Base-by-base conservation (phyloP, 2,888 invertebrate species). In the Bedellia somnulentella region DNA sequence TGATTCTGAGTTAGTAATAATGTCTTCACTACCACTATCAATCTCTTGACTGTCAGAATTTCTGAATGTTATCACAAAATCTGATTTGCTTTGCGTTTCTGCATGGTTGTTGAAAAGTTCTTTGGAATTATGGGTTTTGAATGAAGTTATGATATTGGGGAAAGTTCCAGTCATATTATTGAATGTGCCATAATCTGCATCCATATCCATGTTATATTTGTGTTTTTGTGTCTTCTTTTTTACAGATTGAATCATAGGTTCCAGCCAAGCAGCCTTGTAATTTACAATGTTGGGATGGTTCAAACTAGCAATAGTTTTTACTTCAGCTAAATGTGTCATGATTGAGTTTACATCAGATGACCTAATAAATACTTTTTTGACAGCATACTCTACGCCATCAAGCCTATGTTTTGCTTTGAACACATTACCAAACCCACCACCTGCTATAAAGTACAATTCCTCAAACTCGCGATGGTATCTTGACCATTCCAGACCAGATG, bases 221-320 rank as follows among this genome's bases (percentile, higher is more conserved):
- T 49, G 57, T 10, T 42, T 47, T 37, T 60, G 67, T 46, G 64
- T 67, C 31, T 63, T 66, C 13, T 31, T 35, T 2, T 62, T 43
- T 11, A 52, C 67, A 0, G 70, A 70, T 37, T 79, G 77, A 37
- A 82, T 68, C 58, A 79, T 66, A 0, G 82, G 79, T 56, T 90
- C 90, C 16, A 90, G 58, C 91, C 91, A 91, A 1, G 90, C 89
- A 1, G 85, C 85, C 66, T 90, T 89, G 47, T 90, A 91, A 13
- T 87, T 82, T 4, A 91, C 88, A 37, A 91, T 86, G 51, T 90
- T 89, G 0, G 82, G 79, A 62, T 90, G 90, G 47, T 87, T 85
- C 15, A 90, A 62, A 45, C 82, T 82, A 0, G 91, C 89, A 40
- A 90, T 80, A 2, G 87, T 87, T 61, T 88, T 87, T 1, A 89